Conservation (phyloP, 2,113 vertebrate genomes). For the Amazona guildingii region DNA sequence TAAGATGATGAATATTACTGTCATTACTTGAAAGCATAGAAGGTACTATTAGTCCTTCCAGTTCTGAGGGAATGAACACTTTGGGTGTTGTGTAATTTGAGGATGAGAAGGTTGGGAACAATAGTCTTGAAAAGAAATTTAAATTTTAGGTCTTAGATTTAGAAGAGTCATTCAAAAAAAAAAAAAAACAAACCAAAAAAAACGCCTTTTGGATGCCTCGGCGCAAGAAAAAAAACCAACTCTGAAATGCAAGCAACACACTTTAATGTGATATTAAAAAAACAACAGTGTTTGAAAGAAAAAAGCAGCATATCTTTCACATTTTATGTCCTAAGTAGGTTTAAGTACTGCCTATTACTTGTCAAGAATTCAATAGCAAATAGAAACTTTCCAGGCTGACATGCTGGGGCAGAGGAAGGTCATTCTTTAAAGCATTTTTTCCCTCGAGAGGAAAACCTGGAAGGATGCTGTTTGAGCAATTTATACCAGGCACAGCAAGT, state of each 20-base stretch:
- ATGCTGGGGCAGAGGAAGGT: slow-evolving; percentile 62
- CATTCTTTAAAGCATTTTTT: slow-evolving; percentile 68
- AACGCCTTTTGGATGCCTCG: not conserved
- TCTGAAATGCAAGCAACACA: not conserved
- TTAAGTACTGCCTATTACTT: slow-evolving; percentile 68
- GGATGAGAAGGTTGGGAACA: not conserved
- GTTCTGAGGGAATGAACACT: not conserved
- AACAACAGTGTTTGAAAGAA: not conserved
- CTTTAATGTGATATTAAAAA: slow-evolving; percentile 5
- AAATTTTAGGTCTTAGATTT: not conserved
- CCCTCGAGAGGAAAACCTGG: slow-evolving; percentile 70
- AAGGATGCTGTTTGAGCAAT: slow-evolving; percentile 72
- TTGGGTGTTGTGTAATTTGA: not conserved
- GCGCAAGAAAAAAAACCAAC: not conserved
- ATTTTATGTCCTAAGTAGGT: slow-evolving; percentile 56
- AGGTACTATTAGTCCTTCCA: not conserved
- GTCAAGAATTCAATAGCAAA: slow-evolving; percentile 69
- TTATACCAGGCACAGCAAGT: slow-evolving; percentile 63
- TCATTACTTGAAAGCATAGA: not conserved
- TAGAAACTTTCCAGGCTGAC: slow-evolving; percentile 68
- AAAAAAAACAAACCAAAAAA: not conserved
- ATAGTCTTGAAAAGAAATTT: not conserved
- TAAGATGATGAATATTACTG: not conserved
- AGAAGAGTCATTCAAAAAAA: not conserved
- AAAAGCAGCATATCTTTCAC: slow-evolving; percentile 4